A percentile compares a stretch with the other conserved stretches of the same genome.
These are phyloP conservation scores for Oreocharis arfaki DNA, from an alignment of 2,113 vertebrate species.

Conservation along the genomic window DNA sequence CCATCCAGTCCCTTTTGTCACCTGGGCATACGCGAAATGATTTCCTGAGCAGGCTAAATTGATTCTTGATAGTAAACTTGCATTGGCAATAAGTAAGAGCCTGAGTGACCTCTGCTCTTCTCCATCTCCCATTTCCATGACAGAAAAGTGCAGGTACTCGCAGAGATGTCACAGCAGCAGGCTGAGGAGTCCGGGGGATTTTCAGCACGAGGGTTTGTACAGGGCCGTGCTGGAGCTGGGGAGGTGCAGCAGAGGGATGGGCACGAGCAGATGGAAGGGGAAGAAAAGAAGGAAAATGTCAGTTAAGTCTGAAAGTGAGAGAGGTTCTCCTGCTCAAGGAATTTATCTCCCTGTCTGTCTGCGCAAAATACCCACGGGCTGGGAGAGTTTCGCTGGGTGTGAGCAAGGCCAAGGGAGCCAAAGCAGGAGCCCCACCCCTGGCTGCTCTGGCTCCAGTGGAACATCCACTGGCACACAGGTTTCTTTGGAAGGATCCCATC, in stretches of 20 bases:
- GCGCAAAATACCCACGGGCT: rapidly evolving
- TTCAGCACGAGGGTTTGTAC: rapidly evolving
- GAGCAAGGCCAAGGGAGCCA: not conserved
- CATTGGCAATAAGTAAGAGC: not conserved
- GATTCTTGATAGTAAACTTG: not conserved
- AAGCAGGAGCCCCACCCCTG: not conserved
- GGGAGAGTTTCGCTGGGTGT: not conserved
- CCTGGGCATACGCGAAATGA: rapidly evolving
- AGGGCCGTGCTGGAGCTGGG: rapidly evolving
- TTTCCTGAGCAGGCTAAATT: not conserved
- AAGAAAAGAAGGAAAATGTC: not conserved
- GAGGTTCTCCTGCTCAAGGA: not conserved
- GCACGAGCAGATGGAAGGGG: rapidly evolving
- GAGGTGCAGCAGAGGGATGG: rapidly evolving
- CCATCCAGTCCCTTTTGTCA: not conserved
- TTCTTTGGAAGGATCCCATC: not conserved
- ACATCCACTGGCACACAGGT: not conserved
- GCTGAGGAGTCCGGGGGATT: rapidly evolving
- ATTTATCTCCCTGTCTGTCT: not conserved
- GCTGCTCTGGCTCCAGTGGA: not conserved
- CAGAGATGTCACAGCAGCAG: not conserved
- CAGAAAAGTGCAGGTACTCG: rapidly evolving
- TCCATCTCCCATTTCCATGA: not conserved
- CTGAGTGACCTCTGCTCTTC: not conserved
- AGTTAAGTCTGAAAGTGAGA: not conserved